Evolutionary conservation across 1,140 invertebrate genomes (phyloP).

Genomic region (Cyclina sinensis): DNA sequence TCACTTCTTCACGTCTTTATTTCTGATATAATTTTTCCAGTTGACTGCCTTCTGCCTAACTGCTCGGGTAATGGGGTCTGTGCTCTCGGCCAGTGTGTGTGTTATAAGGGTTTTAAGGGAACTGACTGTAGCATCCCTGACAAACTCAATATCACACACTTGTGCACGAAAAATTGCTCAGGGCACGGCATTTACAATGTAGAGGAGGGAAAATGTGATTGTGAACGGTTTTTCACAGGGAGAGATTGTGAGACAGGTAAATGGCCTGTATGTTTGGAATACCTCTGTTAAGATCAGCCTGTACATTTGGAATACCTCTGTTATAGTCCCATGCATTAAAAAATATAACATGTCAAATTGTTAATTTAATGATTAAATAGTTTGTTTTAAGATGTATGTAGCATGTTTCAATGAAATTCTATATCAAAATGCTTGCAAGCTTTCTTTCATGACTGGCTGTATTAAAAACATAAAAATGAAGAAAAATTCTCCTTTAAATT

Average conservation of each 20-base stretch:
- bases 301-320: constrained; percentile 33
- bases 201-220: constrained; percentile 96
- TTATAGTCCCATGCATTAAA: constrained; percentile 17
- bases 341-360: constrained; percentile 44
- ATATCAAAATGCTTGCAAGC: too few relatives aligned
- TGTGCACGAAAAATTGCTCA: constrained; percentile 97
- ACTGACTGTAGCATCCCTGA: constrained; percentile 95
- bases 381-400: background rate
- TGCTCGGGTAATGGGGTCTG: constrained; percentile 98
- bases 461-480: background rate
- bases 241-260: constrained; percentile 96
- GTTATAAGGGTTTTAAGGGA: constrained; percentile 99
- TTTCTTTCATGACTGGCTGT: background rate
- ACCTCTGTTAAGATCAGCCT: constrained; percentile 22
- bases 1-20: constrained; percentile 18
- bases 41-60: constrained; percentile 89
- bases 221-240: constrained; percentile 97
- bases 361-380: background rate
- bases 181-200: constrained; percentile 98
- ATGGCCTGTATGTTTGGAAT: constrained; percentile 48
- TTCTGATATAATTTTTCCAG: constrained; percentile 75
- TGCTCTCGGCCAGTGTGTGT: constrained; percentile 97
- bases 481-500: background rate
- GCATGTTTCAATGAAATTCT: constrained; percentile 1
- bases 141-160: constrained; percentile 96